These are phyloP conservation scores for Zosterops hypoxanthus DNA, from an alignment of 2,113 vertebrate genomes.

Conservation along the genomic window DNA sequence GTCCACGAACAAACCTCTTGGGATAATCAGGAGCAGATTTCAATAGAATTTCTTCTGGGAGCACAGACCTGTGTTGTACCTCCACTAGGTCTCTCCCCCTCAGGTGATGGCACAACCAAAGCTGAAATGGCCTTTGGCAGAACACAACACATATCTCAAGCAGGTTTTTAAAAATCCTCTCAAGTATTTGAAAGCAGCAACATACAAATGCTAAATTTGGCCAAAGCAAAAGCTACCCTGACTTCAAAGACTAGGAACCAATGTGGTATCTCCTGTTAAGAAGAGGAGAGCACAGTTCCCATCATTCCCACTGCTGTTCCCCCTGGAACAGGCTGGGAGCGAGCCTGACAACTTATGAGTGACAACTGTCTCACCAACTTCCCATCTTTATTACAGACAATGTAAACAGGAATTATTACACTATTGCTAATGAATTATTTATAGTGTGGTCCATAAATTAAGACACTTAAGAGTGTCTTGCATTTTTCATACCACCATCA, in stretches of 20 bases:
- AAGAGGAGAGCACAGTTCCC: not conserved
- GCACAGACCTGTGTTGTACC: not conserved
- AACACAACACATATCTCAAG: not conserved
- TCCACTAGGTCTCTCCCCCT: not conserved
- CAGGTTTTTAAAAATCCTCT: not conserved
- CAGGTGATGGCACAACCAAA: not conserved
- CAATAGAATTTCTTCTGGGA: not conserved
- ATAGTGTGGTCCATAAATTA: not conserved
- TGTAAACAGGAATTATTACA: not conserved
- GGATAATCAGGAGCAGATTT: not conserved
- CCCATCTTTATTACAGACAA: not conserved
- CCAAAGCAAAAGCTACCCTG: not conserved
- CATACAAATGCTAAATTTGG: not conserved
- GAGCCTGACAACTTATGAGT: not conserved
- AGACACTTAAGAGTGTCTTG: not conserved
- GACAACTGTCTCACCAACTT: not conserved
- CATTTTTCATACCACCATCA: not conserved
- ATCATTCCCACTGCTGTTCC: not conserved
- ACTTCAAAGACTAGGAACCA: not conserved
- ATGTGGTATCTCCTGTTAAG: not conserved
- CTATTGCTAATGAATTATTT: constrained; percentile 22
- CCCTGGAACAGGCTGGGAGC: not conserved
- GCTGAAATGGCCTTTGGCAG: not conserved
- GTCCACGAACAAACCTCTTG: not conserved
- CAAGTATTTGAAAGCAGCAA: not conserved